Evolutionary conservation across 2,888 invertebrate species (phyloP), one percentile per base, ranked within the genome.

Genomic region (Lomographa bimaculata): DNA sequence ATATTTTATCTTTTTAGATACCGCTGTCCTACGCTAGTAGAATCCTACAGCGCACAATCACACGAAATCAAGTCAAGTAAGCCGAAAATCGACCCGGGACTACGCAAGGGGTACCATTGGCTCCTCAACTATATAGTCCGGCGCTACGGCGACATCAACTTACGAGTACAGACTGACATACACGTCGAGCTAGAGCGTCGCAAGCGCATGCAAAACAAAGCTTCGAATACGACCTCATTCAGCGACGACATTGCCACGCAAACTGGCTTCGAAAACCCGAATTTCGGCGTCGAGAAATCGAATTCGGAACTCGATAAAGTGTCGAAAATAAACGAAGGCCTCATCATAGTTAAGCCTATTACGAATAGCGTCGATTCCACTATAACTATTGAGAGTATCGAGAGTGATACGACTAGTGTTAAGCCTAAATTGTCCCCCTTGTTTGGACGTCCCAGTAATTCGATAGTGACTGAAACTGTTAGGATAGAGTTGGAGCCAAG

Each of bases 1-100:
- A n/a, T n/a, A n/a, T n/a, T n/a, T n/a, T n/a, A n/a, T n/a, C n/a
- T 12, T 26, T 14, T 2, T 69, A 90, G 90, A 52, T 93, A 93
- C 71, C 91, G 93, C 62, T 95, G 96, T 71, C 95, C 95, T 0
- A 96, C 96, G 0, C 85, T 95, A 67, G 93, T 97, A 0, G 95
- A 96, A 79, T 92, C 93, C 1, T 94, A 94, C 79, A 91, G 91
- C 7, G 92, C 93, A 0, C 37, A 76, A 7, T 56, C 63, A 0
- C 45, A 61, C 2, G 66, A 69, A n/a, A 51, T 28, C 0, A 81
- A 72, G 11, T 53, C 66, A 0, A 85, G 78, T 50, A 91, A 90
- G 30, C 75, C 79, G 1, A 92, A 92, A 74, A 79, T 93, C 40
- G 94, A 95, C 60, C 90, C 91, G 0, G 92, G 92, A 0, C 91